Evolutionary conservation across 2,888 invertebrate species (phyloP).

Genomic region (Trachelus iudaicus): DNA sequence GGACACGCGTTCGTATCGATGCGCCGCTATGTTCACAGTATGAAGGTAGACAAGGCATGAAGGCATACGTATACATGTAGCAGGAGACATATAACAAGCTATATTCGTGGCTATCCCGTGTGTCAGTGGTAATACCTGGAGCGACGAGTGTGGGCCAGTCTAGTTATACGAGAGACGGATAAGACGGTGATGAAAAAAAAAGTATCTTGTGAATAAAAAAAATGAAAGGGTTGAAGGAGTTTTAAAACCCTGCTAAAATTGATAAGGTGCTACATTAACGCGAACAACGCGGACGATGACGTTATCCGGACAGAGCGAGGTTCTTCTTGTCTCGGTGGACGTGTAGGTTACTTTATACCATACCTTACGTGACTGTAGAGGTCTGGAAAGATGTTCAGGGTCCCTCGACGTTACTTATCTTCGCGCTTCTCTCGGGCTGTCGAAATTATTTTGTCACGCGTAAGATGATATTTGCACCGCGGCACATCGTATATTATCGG

Average conservation of each 20-base stretch:
- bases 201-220: neutral
- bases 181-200: slow-evolving; percentile 26
- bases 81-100: neutral
- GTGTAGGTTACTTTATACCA: neutral
- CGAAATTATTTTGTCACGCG: slow-evolving; percentile 39
- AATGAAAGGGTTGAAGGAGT: slow-evolving; percentile 2
- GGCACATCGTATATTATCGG: neutral
- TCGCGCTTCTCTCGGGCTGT: slow-evolving; percentile 30
- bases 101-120: neutral
- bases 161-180: slow-evolving; percentile 45
- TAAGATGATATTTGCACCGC: slow-evolving; percentile 10
- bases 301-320: slow-evolving; percentile 32
- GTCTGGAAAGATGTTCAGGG: neutral
- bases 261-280: slow-evolving; percentile 46
- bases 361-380: neutral
- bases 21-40: neutral
- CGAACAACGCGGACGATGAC: slow-evolving; percentile 33
- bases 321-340: neutral
- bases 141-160: slow-evolving; percentile 50
- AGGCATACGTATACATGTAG: neutral
- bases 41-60: neutral
- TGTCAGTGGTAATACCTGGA: neutral
- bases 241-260: slow-evolving; percentile 33
- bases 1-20: neutral
- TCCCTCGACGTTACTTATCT: slow-evolving; percentile 5